A percentile compares a stretch with the other conserved stretches of the same genome.
These are phyloP conservation scores for Oncorhynchus gorbuscha DNA, from an alignment of 2,113 vertebrate genomes.

Conservation along the genomic window DNA sequence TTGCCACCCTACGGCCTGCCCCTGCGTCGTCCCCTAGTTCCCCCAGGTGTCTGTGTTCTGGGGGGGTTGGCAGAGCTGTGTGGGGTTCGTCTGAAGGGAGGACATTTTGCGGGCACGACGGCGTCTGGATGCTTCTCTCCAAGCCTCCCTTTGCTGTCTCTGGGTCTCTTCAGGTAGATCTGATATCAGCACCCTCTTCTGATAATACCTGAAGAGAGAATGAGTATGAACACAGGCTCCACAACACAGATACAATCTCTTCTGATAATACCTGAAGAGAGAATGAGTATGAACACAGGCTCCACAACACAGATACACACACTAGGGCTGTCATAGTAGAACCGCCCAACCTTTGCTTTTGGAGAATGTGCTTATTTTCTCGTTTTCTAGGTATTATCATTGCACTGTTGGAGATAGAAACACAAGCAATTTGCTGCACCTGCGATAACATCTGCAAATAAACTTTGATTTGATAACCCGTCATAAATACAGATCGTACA, in stretches of 20 bases:
- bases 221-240: neutral
- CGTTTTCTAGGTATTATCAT: no score
- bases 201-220: slow-evolving; percentile 17
- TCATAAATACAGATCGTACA: no score
- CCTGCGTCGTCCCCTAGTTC: neutral
- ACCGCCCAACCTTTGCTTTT: no score
- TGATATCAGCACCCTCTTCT: slow-evolving; percentile 8
- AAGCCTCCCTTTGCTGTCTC: slow-evolving; percentile 3
- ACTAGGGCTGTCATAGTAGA: neutral
- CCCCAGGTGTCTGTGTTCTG: slow-evolving; percentile 21
- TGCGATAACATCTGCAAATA: no score
- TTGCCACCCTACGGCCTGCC: no score
- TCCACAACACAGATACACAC: neutral
- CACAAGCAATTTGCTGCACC: no score
- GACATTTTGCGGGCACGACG: slow-evolving; percentile 43
- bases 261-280: slow-evolving; percentile 19
- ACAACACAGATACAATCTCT: neutral
- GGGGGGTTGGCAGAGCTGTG: slow-evolving; percentile 14
- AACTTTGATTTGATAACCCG: no score
- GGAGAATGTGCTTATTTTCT: no score
- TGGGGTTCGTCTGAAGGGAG: slow-evolving; percentile 16
- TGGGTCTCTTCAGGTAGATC: slow-evolving; percentile 15
- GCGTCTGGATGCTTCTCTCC: slow-evolving; percentile 10
- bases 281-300: neutral
- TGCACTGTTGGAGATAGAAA: no score